Base-by-base conservation (phyloP, 2,888 invertebrate species). In the Stenodera caucasica region DNA sequence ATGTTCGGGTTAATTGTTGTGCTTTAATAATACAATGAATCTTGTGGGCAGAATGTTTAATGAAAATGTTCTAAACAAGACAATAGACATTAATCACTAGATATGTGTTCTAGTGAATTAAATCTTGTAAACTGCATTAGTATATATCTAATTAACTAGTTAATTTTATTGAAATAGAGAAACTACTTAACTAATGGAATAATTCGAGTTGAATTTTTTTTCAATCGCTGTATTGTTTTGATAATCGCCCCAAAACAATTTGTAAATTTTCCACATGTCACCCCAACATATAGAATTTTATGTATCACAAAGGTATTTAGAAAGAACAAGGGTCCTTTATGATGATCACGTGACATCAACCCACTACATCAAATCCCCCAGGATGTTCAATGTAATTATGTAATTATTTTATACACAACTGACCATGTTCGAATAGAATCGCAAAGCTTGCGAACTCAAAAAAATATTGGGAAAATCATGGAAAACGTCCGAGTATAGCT, bases 21-120 rank as follows among this genome's bases (percentile, higher is more conserved):
- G 56, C n/a, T 56, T 56, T 62, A 55, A 62, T 62, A 62, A 58
- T 53, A 62, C 49, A 59, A 59, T 59, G 54, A 59, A 63, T 63
- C 54, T 57, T 57, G 59, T 53, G 51, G 57, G 56, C 32, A 26
- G 53, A 59, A 59, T 63, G 63, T 56, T 63, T 59, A 59, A 59
- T 63, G 63, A 53, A 59, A 37, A 51, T 55, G 53, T 54, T 30
- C 57, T 49, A 45, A 56, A 59, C 63, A 51, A 63, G 62, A 59
- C 57, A 59, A 58, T 49, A 45, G 18, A 49, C 51, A 63, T 63
- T 59, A 59, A 63, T 63, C 56, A 59, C 56, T 37, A 32, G 45
- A 55, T 58, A 55, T 54, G 37, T 58, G 49, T 61, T 54, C 50
- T n/a, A 53, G 58, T 49, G 33, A 54, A 33, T 35, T 52, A 58